Conservation (phyloP, 2,113 vertebrate species). For the Atlantisia rogersi region DNA sequence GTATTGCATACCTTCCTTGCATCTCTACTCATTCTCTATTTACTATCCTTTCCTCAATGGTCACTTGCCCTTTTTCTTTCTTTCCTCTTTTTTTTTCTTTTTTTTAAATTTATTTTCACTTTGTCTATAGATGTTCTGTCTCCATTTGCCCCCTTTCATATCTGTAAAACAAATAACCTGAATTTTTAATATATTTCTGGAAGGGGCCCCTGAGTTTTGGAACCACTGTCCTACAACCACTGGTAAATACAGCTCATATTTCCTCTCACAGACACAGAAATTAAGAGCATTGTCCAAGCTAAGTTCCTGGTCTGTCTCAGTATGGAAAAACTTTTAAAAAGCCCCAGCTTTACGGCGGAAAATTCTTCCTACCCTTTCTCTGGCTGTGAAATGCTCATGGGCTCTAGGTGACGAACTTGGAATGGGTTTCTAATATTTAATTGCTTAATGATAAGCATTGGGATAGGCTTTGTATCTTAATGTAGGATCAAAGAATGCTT, state of each 20-base stretch:
- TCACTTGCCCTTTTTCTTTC: not conserved
- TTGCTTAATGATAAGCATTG: not conserved
- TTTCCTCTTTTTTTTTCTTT: not conserved
- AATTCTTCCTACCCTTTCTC: not conserved
- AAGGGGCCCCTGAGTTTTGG: not conserved
- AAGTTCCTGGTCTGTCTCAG: fast-evolving
- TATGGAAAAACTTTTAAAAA: not conserved
- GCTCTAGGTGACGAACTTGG: not conserved
- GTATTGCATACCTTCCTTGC: not conserved
- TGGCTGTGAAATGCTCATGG: not conserved
- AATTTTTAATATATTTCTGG: not conserved
- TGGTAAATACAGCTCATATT: not conserved
- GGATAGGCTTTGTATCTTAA: not conserved
- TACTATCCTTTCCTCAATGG: not conserved
- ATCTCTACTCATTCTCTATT: not conserved
- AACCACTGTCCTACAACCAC: not conserved
- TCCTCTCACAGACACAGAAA: not conserved
- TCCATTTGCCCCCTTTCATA: not conserved
- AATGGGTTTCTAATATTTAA: not conserved
- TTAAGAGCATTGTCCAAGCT: not conserved
- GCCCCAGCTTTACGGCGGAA: not conserved
- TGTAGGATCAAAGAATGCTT: not conserved
- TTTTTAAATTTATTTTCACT: not conserved
- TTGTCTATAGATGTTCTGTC: not conserved
- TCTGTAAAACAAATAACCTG: not conserved